These are phyloP conservation scores for Cryptus viduatorius DNA, from an alignment of 2,888 invertebrate genomes.

Conservation along the genomic window DNA sequence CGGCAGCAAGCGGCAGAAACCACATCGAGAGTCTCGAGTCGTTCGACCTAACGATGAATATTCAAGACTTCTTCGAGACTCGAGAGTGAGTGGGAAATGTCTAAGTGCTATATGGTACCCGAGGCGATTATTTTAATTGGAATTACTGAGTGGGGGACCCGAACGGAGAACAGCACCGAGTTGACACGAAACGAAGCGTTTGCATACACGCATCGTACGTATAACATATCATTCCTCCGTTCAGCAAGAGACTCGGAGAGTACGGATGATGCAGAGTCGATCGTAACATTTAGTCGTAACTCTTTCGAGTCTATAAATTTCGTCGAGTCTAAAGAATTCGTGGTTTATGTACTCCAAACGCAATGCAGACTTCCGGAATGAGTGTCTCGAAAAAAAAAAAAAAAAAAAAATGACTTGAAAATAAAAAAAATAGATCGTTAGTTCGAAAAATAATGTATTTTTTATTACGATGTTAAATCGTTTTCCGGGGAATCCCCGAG, in stretches of 20 bases:
- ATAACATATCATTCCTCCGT: slow-evolving; percentile 9
- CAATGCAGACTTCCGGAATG: too few species aligned
- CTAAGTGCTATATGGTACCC: slow-evolving; percentile 69
- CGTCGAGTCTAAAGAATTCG: too few species aligned
- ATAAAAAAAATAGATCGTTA: too few species aligned
- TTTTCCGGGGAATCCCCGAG: too few species aligned
- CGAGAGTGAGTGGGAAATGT: slow-evolving; percentile 56
- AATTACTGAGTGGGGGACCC: slow-evolving; percentile 65
- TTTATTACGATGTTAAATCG: too few species aligned
- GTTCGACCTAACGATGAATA: slow-evolving; percentile 70
- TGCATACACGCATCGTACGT: slow-evolving; percentile 60
- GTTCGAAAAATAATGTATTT: too few species aligned
- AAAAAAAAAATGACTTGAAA: too few species aligned
- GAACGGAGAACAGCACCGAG: slow-evolving; percentile 8
- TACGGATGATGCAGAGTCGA: too few species aligned
- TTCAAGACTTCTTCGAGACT: slow-evolving; percentile 62
- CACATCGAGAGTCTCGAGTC: slow-evolving; percentile 46
- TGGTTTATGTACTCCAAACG: too few species aligned
- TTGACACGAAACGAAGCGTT: slow-evolving; percentile 53
- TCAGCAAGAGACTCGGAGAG: background rate
- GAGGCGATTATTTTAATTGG: slow-evolving; percentile 73
- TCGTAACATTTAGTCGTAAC: too few species aligned
- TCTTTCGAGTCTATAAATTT: too few species aligned
- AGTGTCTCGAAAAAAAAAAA: too few species aligned
- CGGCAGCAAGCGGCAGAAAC: background rate